phyloP scores from a whole-genome alignment of 2,888 invertebrate genomes.

The Lasius fuliginosus region DNA sequence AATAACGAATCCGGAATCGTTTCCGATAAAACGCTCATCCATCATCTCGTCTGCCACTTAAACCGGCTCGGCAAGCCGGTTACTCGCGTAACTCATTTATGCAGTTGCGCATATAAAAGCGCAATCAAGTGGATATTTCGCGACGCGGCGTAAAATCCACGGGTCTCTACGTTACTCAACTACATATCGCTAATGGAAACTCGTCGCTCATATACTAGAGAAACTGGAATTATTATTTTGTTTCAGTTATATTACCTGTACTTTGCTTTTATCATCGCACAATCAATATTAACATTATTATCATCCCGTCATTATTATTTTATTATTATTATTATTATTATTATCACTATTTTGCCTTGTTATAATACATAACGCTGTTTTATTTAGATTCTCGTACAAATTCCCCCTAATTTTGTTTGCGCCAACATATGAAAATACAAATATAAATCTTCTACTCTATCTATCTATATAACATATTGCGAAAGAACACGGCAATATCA shows the following conservation, averaged over 20 bases:
- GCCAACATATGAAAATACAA: background rate
- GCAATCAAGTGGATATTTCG: slow-evolving; percentile 52
- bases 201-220: slow-evolving; percentile 6
- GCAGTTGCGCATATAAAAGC: slow-evolving; percentile 58
- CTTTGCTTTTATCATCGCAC: background rate
- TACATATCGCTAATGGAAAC: slow-evolving; percentile 39
- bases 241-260: slow-evolving; percentile 8
- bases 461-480: slow-evolving; percentile 11
- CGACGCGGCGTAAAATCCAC: slow-evolving; percentile 45
- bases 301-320: background rate
- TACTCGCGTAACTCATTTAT: slow-evolving; percentile 56
- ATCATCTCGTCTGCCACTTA: slow-evolving; percentile 56
- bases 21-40: slow-evolving; percentile 57
- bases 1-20: slow-evolving; percentile 55
- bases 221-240: background rate
- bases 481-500: slow-evolving; percentile 10
- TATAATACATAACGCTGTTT: background rate
- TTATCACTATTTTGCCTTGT: background rate
- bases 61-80: slow-evolving; percentile 49
- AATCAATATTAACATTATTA: slow-evolving; percentile 9
- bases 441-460: slow-evolving; percentile 27
- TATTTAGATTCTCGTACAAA: background rate
- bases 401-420: background rate
- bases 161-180: slow-evolving; percentile 27
- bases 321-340: slow-evolving; percentile 7